Percentiles rank a stretch among this genome's conserved stretches.
These are phyloP conservation scores for Chloroceryle aenea DNA, from an alignment of 2,113 vertebrate genomes.

Conservation along the genomic window DNA sequence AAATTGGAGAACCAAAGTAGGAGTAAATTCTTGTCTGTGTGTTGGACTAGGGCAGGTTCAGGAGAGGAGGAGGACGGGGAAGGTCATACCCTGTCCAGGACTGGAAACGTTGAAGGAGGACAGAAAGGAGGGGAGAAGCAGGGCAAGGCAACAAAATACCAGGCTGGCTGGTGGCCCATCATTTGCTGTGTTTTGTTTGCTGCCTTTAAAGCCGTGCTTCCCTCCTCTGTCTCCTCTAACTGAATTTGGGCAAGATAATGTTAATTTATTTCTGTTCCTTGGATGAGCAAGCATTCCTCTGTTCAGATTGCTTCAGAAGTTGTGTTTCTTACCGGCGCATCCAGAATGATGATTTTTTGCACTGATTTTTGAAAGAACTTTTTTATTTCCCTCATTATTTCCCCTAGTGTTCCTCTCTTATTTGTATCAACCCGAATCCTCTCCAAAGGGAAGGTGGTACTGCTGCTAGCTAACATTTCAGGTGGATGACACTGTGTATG, in stretches of 20 bases:
- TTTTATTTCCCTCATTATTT: not conserved
- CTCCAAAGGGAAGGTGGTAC: not conserved
- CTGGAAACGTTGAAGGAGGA: not conserved
- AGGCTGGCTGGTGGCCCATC: not conserved
- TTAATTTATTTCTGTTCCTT: not conserved
- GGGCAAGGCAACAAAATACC: not conserved
- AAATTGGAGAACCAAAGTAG: conserved; percentile 23
- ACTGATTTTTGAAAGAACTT: not conserved
- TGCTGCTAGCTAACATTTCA: not conserved
- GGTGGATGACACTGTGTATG: not conserved
- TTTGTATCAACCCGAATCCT: not conserved
- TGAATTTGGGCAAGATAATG: not conserved
- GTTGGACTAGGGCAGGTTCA: not conserved
- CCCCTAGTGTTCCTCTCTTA: not conserved
- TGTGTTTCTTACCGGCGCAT: not conserved
- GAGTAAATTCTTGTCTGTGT: not conserved
- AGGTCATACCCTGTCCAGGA: not conserved
- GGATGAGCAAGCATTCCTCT: not conserved
- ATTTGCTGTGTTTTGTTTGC: not conserved
- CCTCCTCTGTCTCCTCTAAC: not conserved
- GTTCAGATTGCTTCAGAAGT: not conserved
- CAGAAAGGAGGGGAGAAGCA: not conserved
- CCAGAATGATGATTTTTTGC: not conserved
- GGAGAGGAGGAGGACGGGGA: not conserved
- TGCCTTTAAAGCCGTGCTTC: not conserved